Conservation (phyloP, 2,888 invertebrate species). For the Apamea anceps region DNA sequence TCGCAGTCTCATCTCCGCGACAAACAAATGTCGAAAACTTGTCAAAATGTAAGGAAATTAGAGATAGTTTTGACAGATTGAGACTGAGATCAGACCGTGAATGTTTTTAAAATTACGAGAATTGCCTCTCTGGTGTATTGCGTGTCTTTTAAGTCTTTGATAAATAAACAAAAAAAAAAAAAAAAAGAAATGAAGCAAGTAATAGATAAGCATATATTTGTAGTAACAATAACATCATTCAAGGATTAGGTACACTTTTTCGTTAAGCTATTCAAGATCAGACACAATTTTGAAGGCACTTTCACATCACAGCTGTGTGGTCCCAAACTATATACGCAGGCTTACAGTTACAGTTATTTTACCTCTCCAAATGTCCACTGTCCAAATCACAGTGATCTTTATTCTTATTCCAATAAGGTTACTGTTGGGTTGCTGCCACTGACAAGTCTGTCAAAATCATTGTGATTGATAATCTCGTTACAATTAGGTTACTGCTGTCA, state of each 20-base stretch:
- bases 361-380: neutral
- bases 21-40: no score
- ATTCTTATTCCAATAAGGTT: no score
- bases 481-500: neutral
- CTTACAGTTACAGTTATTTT: neutral
- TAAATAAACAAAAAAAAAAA: no score
- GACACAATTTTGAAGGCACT: neutral
- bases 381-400: no score
- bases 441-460: no score
- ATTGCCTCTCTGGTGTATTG: no score
- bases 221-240: conserved; percentile 13
- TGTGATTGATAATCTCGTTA: neutral
- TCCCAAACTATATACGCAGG: neutral
- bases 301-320: conserved; percentile 25
- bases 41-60: no score
- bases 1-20: no score
- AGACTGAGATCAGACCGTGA: no score
- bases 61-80: no score
- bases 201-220: neutral
- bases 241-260: neutral
- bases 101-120: no score
- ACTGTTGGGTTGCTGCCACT: neutral
- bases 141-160: no score
- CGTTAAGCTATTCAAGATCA: neutral
- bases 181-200: neutral